These are phyloP conservation scores for Spermophilus dauricus DNA, from an alignment of 2,113 vertebrate genomes.

Conservation along the genomic window DNA sequence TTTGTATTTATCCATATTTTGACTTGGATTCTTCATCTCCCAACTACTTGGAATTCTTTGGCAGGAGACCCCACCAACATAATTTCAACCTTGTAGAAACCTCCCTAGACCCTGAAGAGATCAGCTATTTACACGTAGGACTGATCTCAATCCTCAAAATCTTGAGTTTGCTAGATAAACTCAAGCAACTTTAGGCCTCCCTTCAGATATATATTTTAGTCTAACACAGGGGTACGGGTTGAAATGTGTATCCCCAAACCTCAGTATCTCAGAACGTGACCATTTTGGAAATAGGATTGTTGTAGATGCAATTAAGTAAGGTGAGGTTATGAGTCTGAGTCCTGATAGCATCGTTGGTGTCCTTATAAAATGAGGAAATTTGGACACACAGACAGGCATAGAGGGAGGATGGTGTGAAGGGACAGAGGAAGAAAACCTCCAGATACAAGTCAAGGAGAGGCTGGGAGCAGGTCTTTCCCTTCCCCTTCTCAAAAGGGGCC, in stretches of 20 bases:
- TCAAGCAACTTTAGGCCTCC: neutral
- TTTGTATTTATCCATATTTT: neutral
- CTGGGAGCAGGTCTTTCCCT: neutral
- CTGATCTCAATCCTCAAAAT: neutral
- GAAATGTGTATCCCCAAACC: neutral
- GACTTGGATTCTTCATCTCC: neutral
- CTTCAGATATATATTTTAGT: neutral
- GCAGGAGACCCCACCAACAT: neutral
- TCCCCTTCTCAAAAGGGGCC: neutral
- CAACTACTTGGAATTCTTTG: slow-evolving; percentile 44
- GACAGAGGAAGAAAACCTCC: neutral
- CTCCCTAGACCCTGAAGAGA: neutral
- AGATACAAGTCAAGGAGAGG: neutral
- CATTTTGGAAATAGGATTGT: neutral
- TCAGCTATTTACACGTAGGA: neutral
- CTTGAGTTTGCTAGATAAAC: slow-evolving; percentile 17
- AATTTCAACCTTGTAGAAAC: neutral
- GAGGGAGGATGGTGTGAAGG: neutral
- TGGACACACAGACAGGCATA: neutral
- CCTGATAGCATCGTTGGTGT: neutral
- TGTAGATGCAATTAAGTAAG: neutral
- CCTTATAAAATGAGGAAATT: neutral
- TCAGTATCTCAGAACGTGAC: neutral
- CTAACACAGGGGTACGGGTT: neutral
- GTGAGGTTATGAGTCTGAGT: neutral